Conservation (phyloP, 2,888 invertebrate species). For the Euphydryas editha region DNA sequence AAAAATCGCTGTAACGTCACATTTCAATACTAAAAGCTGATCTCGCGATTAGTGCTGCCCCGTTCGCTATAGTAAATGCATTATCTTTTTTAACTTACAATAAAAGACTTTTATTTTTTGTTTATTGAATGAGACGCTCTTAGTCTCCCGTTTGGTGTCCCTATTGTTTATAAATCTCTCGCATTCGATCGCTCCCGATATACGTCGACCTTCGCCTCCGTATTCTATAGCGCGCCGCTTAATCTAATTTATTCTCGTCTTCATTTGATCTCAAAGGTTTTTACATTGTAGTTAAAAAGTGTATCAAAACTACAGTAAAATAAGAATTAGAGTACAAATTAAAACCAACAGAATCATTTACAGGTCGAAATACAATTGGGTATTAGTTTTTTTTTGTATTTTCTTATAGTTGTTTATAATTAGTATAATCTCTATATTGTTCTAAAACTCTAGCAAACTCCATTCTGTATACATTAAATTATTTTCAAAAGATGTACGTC, state of each 20-base stretch:
- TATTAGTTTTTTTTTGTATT: too few species aligned
- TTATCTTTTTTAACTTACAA: too few species aligned
- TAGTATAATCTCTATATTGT: too few species aligned
- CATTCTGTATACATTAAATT: too few species aligned
- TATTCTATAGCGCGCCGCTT: neutral
- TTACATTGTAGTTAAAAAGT: neutral
- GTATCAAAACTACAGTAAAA: neutral
- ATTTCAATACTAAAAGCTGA: too few species aligned
- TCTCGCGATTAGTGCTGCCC: too few species aligned
- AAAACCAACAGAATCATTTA: neutral
- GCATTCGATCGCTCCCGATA: slow-evolving; percentile 22
- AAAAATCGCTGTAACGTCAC: too few species aligned
- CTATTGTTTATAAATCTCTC: slow-evolving; percentile 10
- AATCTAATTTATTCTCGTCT: slow-evolving; percentile 6
- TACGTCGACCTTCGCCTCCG: slow-evolving; percentile 28
- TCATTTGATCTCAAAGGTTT: slow-evolving; percentile 1
- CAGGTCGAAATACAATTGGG: neutral
- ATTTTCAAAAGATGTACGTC: too few species aligned
- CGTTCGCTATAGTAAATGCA: too few species aligned
- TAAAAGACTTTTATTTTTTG: neutral
- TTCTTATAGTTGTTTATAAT: too few species aligned
- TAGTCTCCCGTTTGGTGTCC: neutral
- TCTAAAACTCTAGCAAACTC: too few species aligned
- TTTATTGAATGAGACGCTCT: neutral
- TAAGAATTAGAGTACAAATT: neutral